A percentile compares a stretch with the other conserved stretches of the same genome.
These are phyloP conservation scores for Austrolebias charrua DNA, from an alignment of 2,797 vertebrate genomes.

Conservation along the genomic window DNA sequence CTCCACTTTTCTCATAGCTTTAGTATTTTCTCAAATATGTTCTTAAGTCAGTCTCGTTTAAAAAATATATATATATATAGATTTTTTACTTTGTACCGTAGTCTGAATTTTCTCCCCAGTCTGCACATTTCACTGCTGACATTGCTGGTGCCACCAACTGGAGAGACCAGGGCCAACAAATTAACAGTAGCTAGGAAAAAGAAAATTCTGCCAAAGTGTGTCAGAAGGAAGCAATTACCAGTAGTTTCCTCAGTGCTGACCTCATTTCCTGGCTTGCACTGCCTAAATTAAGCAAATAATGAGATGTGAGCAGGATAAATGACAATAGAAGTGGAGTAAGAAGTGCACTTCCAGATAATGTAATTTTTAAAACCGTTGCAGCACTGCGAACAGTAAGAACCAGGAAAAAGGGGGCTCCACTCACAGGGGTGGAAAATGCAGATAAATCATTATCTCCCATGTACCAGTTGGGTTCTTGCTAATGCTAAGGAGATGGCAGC, in stretches of 20 bases:
- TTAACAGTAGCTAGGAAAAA: conserved; percentile 21
- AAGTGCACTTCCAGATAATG: conserved; percentile 3
- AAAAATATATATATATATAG: no score
- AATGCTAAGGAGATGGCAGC: conserved; percentile 18
- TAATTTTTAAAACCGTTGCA: conserved; percentile 1
- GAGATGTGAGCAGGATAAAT: conserved; percentile 27
- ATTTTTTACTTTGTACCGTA: neutral
- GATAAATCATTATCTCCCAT: conserved; percentile 13
- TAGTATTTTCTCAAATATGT: neutral
- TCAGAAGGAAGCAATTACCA: conserved; percentile 61
- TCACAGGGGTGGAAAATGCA: neutral
- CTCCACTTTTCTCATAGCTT: neutral
- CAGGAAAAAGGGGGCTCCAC: neutral
- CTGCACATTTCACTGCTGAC: conserved; percentile 14
- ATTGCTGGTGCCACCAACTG: neutral
- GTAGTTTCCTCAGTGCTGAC: conserved; percentile 43
- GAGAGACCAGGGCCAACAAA: conserved; percentile 12
- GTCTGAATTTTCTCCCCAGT: conserved; percentile 3
- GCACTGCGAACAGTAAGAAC: neutral
- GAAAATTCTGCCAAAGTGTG: conserved; percentile 42
- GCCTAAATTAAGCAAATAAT: conserved; percentile 49
- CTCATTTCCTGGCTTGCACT: conserved; percentile 53
- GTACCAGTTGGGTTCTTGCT: neutral
- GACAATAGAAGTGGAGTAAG: conserved; percentile 7
- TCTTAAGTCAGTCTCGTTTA: neutral